Conservation (phyloP, 1,140 invertebrate genomes). For the Drosophila ogumai region DNA sequence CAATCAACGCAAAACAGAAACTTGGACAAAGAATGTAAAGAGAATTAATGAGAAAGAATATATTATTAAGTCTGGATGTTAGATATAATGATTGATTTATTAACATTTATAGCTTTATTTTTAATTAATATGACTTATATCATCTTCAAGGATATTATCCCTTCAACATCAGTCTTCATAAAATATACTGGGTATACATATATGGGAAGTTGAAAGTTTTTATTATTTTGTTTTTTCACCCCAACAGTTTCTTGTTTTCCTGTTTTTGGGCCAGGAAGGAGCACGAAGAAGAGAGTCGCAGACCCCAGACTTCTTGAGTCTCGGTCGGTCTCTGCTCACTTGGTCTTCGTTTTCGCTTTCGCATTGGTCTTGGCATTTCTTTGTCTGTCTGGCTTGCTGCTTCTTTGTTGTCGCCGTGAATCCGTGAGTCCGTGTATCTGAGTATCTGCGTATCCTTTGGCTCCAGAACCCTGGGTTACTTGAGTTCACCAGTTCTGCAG, state of each 20-base stretch:
- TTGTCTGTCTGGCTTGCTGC: constrained; percentile 29
- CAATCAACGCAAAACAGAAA: constrained; percentile 19
- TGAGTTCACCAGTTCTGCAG: constrained; percentile 44
- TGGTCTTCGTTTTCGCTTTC: constrained; percentile 31
- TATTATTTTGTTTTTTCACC: not conserved
- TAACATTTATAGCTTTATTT: no score
- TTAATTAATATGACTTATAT: not conserved
- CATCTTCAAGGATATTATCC: not conserved
- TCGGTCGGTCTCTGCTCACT: not conserved
- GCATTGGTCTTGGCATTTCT: constrained; percentile 47
- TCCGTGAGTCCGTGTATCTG: constrained; percentile 28
- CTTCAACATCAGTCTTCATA: not conserved
- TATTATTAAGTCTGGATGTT: not conserved
- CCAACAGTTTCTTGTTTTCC: constrained; percentile 40
- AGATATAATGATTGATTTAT: not conserved
- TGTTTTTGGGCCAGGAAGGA: constrained; percentile 32
- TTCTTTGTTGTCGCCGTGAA: constrained; percentile 49
- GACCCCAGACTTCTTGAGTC: constrained; percentile 35
- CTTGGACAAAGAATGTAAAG: not conserved
- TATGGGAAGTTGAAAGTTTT: not conserved
- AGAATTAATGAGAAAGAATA: not conserved
- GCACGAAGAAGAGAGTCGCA: constrained; percentile 6
- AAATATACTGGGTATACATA: not conserved
- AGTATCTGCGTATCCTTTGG: constrained; percentile 40
- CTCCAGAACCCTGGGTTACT: constrained; percentile 50